Conservation (phyloP, 1,140 invertebrate genomes). For the Panagrolaimus sp. region DNA sequence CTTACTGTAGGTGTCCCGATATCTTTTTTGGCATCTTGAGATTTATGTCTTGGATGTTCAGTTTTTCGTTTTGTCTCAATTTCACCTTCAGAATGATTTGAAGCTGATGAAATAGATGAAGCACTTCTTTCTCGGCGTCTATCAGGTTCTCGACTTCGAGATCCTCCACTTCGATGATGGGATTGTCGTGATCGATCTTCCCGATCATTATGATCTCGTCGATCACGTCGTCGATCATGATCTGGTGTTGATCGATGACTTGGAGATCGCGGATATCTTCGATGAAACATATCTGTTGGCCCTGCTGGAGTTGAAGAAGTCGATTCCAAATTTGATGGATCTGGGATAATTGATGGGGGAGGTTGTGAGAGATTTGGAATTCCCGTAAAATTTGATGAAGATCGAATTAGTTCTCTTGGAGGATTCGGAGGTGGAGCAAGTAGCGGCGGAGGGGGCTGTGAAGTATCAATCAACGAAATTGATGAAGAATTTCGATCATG, state of each 20-base stretch:
- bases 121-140: no score
- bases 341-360: neutral
- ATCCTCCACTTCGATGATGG: neutral
- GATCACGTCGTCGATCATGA: neutral
- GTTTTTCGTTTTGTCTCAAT: no score
- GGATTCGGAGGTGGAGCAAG: constrained; percentile 6
- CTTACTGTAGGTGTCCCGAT: no score
- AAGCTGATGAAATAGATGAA: no score
- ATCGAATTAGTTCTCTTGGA: neutral
- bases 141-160: neutral
- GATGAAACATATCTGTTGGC: no score
- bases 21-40: no score
- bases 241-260: neutral
- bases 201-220: neutral
- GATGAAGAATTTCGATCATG: no score
- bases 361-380: neutral
- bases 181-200: neutral
- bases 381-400: neutral
- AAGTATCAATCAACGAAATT: neutral
- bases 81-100: no score
- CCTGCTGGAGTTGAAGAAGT: no score
- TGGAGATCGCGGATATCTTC: neutral
- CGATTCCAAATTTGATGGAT: no score
- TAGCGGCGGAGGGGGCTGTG: neutral
- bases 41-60: no score